Evolutionary conservation across 1,140 invertebrate genomes (phyloP).

Genomic region (Solenopsis fugax): DNA sequence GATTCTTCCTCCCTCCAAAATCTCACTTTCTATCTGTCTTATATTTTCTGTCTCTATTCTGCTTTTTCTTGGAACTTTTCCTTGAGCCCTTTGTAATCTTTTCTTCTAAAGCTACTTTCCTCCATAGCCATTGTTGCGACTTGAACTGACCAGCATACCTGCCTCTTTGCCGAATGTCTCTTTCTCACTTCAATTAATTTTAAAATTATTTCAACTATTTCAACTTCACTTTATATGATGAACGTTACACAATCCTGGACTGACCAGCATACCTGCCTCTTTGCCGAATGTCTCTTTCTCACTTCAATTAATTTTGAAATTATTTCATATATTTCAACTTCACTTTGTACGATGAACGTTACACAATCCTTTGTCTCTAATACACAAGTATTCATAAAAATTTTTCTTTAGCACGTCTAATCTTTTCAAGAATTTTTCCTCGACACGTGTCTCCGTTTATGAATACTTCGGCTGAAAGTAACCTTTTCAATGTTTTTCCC

Average conservation of each 20-base stretch:
- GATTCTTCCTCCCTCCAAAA: neutral
- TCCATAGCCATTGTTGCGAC: neutral
- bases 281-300: neutral
- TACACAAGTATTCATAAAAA: neutral
- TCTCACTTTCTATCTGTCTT: neutral
- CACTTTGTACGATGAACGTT: neutral
- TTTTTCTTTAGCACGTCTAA: neutral
- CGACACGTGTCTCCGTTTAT: neutral
- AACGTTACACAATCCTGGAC: no score
- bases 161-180: neutral
- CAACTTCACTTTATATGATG: neutral
- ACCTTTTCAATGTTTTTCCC: neutral
- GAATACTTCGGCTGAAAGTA: neutral
- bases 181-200: neutral
- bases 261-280: neutral
- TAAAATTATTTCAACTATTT: neutral
- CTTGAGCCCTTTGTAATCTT: neutral
- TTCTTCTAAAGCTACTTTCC: neutral
- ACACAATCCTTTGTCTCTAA: neutral
- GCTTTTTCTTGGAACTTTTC: neutral
- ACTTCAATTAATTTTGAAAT: neutral
- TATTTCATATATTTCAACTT: neutral
- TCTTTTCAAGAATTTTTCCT: constrained; percentile 11
- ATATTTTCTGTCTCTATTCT: neutral
- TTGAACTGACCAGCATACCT: neutral